These are phyloP conservation scores for Lepidurus arcticus DNA, from an alignment of 1,140 invertebrate species.

Conservation along the genomic window DNA sequence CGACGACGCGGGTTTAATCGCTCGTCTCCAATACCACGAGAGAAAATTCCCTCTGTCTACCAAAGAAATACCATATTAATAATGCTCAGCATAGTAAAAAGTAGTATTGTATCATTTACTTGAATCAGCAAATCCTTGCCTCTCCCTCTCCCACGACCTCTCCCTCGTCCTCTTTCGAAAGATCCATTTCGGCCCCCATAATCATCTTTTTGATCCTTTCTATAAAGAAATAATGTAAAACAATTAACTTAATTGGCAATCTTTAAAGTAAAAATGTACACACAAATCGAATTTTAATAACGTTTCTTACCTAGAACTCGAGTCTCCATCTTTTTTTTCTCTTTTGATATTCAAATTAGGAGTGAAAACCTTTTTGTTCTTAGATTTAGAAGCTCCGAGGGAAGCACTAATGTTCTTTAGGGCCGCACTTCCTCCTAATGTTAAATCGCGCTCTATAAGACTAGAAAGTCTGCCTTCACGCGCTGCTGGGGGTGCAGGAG, in stretches of 20 bases:
- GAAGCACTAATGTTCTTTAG: not conserved
- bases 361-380: not conserved
- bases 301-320: not conserved
- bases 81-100: not conserved
- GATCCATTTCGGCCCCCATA: not conserved
- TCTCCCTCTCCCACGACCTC: not conserved
- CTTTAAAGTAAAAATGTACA: too few species aligned
- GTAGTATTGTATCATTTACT: not conserved
- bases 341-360: not conserved
- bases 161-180: not conserved
- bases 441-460: slow-evolving; percentile 15
- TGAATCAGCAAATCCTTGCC: not conserved
- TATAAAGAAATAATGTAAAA: not conserved
- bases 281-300: too few species aligned
- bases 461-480: slow-evolving; percentile 15
- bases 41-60: not conserved
- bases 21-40: slow-evolving; percentile 8
- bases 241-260: not conserved
- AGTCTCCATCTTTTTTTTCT: not conserved
- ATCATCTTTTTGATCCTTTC: not conserved
- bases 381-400: not conserved
- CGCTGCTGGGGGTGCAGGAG: not conserved
- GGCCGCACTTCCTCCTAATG: not conserved
- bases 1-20: not conserved
- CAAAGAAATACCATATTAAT: not conserved